Conservation (phyloP, 2,888 invertebrate genomes). For the Hyalella azteca region DNA sequence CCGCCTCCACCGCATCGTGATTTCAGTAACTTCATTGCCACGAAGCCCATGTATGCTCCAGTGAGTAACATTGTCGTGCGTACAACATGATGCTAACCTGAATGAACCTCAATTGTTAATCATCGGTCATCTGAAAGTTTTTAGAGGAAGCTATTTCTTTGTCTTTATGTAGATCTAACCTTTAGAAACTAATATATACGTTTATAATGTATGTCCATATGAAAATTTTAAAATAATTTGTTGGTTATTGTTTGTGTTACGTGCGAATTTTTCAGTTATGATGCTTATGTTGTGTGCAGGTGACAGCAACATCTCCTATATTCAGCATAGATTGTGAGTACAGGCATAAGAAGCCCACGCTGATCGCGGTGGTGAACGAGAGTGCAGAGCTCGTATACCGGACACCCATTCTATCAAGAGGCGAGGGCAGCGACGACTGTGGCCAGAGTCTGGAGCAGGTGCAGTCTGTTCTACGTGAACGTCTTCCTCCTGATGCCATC, state of each 20-base stretch:
- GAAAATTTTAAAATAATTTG: too few species aligned
- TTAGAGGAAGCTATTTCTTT: too few species aligned
- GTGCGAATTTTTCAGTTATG: too few species aligned
- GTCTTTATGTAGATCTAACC: too few species aligned
- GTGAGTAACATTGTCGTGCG: too few species aligned
- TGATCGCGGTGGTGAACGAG: conserved; percentile 11
- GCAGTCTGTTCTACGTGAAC: conserved; percentile 75
- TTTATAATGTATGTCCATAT: too few species aligned
- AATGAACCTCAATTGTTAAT: too few species aligned
- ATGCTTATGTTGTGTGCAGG: conserved; percentile 29
- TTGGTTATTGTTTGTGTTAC: too few species aligned
- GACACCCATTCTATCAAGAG: conserved; percentile 71
- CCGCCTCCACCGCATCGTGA: neutral
- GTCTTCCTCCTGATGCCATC: conserved; percentile 90
- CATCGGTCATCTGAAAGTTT: too few species aligned
- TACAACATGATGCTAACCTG: too few species aligned
- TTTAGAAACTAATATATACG: too few species aligned
- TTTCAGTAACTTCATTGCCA: neutral
- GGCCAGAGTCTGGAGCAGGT: conserved; percentile 67
- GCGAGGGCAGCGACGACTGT: conserved; percentile 77
- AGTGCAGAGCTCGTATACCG: conserved; percentile 73
- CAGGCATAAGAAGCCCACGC: conserved; percentile 61
- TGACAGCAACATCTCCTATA: conserved; percentile 73
- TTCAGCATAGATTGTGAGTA: conserved; percentile 90
- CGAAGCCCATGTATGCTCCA: neutral